phyloP scores from a whole-genome alignment of 2,888 invertebrate species.

The Meteorus colon region DNA sequence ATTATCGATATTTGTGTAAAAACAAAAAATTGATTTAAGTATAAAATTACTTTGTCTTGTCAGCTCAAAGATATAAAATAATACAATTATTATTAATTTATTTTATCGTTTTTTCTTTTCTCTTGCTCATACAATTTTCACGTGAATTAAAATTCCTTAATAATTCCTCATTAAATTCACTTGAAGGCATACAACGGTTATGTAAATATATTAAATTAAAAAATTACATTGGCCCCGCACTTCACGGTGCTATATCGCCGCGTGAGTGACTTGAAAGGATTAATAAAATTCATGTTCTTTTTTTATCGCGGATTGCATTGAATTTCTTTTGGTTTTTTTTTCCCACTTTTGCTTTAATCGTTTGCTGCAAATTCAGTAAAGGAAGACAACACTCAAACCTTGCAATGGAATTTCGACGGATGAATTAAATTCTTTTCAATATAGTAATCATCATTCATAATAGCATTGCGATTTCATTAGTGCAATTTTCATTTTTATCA shows the following conservation, averaged over 20 bases:
- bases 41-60: not conserved
- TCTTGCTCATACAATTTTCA: too few species aligned
- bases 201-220: constrained; percentile 38
- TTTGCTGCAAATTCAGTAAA: not conserved
- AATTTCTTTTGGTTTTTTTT: not conserved
- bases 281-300: not conserved
- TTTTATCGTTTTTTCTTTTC: not conserved
- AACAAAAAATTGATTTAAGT: constrained; percentile 6
- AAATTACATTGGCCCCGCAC: constrained; percentile 38
- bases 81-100: not conserved
- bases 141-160: not conserved
- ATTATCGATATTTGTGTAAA: not conserved
- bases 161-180: not conserved
- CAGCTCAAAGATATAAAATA: not conserved
- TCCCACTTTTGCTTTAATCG: not conserved
- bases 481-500: too few species aligned
- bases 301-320: not conserved
- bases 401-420: not conserved
- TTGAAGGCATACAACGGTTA: constrained; percentile 40
- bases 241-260: not conserved
- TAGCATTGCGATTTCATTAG: too few species aligned
- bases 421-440: not conserved
- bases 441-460: too few species aligned
- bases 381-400: not conserved
- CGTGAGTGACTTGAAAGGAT: not conserved